phyloP scores from a whole-genome alignment of 2,113 vertebrate genomes.

The Hymenochirus boettgeri region DNA sequence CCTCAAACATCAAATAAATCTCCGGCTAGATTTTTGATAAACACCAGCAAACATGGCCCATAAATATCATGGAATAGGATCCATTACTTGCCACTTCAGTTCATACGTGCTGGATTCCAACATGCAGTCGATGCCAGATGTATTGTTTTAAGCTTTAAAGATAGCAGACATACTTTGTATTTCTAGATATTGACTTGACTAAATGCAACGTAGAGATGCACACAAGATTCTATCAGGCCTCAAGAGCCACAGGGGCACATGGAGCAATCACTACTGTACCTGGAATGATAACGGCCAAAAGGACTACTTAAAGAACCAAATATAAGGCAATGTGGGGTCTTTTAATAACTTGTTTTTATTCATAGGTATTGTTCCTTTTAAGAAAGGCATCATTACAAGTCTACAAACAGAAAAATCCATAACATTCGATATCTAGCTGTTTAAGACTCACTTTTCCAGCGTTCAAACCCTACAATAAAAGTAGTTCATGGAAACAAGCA shows the following conservation, averaged over 20 bases:
- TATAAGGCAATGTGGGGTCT: neutral
- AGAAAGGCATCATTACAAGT: too few relatives aligned
- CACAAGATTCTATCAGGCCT: neutral
- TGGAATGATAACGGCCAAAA: neutral
- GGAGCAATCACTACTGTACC: neutral
- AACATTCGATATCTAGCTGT: too few relatives aligned
- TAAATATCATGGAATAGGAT: slow-evolving; percentile 5
- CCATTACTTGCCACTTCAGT: neutral
- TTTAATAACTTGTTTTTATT: neutral
- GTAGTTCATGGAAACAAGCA: too few relatives aligned
- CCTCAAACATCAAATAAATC: neutral
- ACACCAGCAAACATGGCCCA: neutral
- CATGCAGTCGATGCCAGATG: slow-evolving; percentile 2
- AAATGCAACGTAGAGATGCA: slow-evolving; percentile 9
- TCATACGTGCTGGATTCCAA: slow-evolving; percentile 4
- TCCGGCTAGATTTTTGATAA: rapidly evolving
- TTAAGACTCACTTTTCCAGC: too few relatives aligned
- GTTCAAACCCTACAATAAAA: too few relatives aligned
- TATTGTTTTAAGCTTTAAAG: neutral
- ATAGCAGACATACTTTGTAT: neutral
- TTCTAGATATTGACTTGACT: neutral
- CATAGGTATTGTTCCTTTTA: too few relatives aligned
- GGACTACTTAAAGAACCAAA: neutral
- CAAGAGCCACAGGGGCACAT: neutral
- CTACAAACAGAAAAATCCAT: too few relatives aligned